These are phyloP conservation scores for Mesocentrotus franciscanus DNA, from an alignment of 53 echinoderm and acorn worm genomes.

Conservation along the genomic window DNA sequence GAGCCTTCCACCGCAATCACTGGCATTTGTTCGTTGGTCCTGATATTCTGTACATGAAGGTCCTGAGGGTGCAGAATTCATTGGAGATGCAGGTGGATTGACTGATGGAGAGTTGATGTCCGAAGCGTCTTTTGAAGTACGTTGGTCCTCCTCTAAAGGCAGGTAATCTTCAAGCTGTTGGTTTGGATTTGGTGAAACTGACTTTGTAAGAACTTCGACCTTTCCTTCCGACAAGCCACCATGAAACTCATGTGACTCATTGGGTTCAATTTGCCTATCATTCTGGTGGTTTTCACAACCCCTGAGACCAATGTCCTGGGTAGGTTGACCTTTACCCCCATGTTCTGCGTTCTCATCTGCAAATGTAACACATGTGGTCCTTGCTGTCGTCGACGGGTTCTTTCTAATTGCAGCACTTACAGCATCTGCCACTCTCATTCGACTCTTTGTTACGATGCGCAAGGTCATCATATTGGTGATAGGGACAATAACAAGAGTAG, in stretches of 20 bases:
- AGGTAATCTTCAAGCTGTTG: background rate
- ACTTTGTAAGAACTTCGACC: background rate
- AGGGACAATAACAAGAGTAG: conserved; percentile 14
- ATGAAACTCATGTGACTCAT: background rate
- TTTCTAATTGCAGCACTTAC: background rate
- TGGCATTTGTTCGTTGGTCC: background rate
- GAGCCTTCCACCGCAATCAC: background rate
- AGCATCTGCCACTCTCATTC: conserved; percentile 24
- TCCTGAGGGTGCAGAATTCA: background rate
- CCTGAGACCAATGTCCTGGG: background rate
- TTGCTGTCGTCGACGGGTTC: background rate
- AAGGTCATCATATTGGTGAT: conserved; percentile 30
- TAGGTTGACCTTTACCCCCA: background rate
- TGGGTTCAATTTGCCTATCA: background rate
- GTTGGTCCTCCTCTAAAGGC: background rate
- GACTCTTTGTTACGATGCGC: conserved; percentile 33
- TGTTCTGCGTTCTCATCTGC: background rate
- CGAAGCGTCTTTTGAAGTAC: background rate
- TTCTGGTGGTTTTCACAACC: background rate
- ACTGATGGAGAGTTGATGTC: background rate
- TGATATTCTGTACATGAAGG: background rate
- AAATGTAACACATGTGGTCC: background rate
- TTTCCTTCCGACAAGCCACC: background rate
- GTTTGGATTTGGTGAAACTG: background rate
- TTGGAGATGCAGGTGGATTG: background rate